Conservation (phyloP, 2,888 invertebrate genomes). For the Cyrtodaria siliqua region DNA sequence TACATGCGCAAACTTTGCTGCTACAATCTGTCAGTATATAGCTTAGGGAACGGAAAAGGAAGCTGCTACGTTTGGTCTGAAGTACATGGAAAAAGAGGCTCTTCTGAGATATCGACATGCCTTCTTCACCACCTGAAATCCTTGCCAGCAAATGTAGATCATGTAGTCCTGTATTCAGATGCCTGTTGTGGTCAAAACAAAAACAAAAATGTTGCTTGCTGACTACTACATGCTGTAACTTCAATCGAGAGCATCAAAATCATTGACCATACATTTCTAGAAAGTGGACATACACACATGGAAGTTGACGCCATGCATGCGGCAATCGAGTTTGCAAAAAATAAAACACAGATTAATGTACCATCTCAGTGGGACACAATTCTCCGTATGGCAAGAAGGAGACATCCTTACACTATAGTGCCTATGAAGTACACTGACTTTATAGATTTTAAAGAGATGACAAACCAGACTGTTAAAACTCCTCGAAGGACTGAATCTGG, state of each 20-base stretch:
- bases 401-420: no score
- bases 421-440: no score
- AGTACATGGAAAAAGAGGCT: conserved; percentile 27
- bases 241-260: conserved; percentile 19
- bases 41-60: conserved; percentile 13
- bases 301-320: conserved; percentile 52
- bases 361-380: no score
- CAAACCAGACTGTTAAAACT: no score
- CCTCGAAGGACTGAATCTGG: no score
- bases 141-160: conserved; percentile 18
- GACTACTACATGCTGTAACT: conserved; percentile 32
- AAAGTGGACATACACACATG: conserved; percentile 55
- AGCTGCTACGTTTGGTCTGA: conserved; percentile 49
- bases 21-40: conserved; percentile 49
- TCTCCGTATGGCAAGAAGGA: no score
- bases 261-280: conserved; percentile 50
- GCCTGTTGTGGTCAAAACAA: conserved; percentile 42
- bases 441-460: no score
- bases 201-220: conserved; percentile 38
- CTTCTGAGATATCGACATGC: conserved; percentile 50
- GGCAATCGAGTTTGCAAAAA: conserved; percentile 39
- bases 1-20: conserved; percentile 40
- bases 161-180: conserved; percentile 52
- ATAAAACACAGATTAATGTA: no score
- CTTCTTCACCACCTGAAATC: conserved; percentile 25